Conservation (phyloP, 2,797 vertebrate genomes). For the Urosaurus nigricauda region DNA sequence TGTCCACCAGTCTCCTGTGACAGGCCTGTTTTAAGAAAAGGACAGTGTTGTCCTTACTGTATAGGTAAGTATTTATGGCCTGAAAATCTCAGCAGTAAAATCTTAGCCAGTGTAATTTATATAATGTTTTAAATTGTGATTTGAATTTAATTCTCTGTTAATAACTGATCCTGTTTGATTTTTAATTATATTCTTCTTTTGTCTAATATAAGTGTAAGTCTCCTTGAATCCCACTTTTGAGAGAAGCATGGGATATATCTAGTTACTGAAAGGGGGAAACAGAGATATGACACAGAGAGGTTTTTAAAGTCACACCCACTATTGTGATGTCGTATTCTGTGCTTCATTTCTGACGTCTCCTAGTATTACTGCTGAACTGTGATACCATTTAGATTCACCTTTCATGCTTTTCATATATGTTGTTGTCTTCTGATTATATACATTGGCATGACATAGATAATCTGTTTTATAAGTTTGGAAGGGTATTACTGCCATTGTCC, state of each 20-base stretch:
- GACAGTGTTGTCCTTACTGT: slow-evolving; percentile 92
- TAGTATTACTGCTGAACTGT: neutral
- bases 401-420: neutral
- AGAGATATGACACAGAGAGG: neutral
- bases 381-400: neutral
- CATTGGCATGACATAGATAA: neutral
- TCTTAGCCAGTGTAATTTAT: too few species aligned
- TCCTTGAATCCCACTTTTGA: too few species aligned
- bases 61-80: slow-evolving; percentile 80
- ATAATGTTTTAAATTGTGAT: too few species aligned
- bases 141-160: too few species aligned
- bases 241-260: too few species aligned
- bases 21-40: slow-evolving; percentile 88
- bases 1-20: slow-evolving; percentile 88
- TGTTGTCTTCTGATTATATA: too few species aligned
- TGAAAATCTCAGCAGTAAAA: neutral
- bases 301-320: neutral
- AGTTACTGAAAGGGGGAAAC: slow-evolving; percentile 25
- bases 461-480: neutral
- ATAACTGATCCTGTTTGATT: too few species aligned
- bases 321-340: neutral
- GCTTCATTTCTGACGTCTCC: neutral
- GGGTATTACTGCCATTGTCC: neutral
- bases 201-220: too few species aligned
- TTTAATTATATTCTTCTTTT: too few species aligned